A percentile compares a stretch with the other conserved stretches of the same genome.
Evolutionary conservation across 2,888 invertebrate genomes (phyloP).

Genomic region (Eledona agricola): DNA sequence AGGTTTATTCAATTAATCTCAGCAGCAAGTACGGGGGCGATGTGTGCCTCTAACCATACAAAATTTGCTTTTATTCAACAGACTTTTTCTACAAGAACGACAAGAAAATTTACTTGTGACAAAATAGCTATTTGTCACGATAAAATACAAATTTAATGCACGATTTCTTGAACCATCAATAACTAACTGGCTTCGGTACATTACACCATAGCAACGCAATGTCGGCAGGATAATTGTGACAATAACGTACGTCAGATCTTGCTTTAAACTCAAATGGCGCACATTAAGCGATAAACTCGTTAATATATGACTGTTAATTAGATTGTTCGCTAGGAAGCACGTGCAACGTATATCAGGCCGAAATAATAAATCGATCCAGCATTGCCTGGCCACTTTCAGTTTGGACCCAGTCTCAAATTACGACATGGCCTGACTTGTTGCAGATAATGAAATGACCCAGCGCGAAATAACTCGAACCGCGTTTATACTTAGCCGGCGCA

Average conservation of each 20-base stretch:
- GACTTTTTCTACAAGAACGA: too few relatives aligned
- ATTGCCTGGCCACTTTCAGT: slow-evolving; percentile 1
- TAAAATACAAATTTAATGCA: too few relatives aligned
- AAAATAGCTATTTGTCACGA: too few relatives aligned
- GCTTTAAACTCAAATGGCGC: slow-evolving; percentile 11
- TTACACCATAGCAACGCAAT: too few relatives aligned
- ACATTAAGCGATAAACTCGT: slow-evolving; percentile 12
- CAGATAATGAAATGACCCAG: slow-evolving; percentile 12
- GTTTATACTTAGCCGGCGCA: slow-evolving; percentile 24
- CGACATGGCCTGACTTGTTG: neutral
- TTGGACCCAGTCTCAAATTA: too few relatives aligned
- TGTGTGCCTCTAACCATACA: too few relatives aligned
- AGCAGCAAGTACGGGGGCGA: too few relatives aligned
- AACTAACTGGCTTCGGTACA: too few relatives aligned
- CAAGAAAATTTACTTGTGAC: too few relatives aligned
- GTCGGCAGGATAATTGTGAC: slow-evolving; percentile 10
- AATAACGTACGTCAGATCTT: slow-evolving; percentile 4
- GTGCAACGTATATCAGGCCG: neutral
- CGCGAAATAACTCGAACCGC: slow-evolving; percentile 10
- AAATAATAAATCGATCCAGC: slow-evolving; percentile 16
- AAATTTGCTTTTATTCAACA: too few relatives aligned
- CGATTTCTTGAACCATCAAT: too few relatives aligned
- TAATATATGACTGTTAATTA: slow-evolving; percentile 11
- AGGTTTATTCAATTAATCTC: too few relatives aligned
- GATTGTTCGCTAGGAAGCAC: slow-evolving; percentile 10